Base-by-base conservation (phyloP, 2,888 invertebrate genomes). In the Ypsolopha scabrella region DNA sequence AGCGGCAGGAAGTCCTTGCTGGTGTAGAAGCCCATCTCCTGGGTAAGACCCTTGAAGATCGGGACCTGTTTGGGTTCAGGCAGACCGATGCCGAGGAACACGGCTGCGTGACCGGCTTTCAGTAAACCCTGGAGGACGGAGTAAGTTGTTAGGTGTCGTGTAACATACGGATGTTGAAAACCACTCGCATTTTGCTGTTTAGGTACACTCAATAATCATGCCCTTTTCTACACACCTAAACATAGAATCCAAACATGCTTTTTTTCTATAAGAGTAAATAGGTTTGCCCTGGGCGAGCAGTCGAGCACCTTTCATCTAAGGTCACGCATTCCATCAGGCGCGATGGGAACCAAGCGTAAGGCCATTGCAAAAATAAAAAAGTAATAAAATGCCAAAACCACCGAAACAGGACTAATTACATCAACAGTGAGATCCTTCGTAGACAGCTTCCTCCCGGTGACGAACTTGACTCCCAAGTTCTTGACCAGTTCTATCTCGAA, bases 1-100 rank as follows among this genome's bases (percentile, higher is more conserved):
- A 90, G 78, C 0, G 98, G 98, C 51, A 99, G 78, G 68, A 98
- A 99, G 58, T 91, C 91, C 75, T 99, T 99, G 46, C 98, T 98
- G 0, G 98, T 98, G 69, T 90, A 98, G 76, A 98, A 99, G 0
- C 99, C 99, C 89, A 93, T 92, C 7, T 91, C 89, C 51, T 89
- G 79, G 0, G 90, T 91, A 0, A 99, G 83, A 0, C 90, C 90
- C 59, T 90, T 81, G 70, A 97, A 97, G 24, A 96, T 91, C 0
- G 93, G 90, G 51, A 93, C 90, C 13, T 88, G 82, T 64, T 96
- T 98, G 0, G 99, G 92, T 68, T 98, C 92, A 0, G 99, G 98
- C 41, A 98, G 86, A 44, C 98, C 98, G 64, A 95, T 92, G 7
- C 94, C 95, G 6, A 96, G 71, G 67, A 94, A 99, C 1, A 98